Conservation (phyloP, 2,113 vertebrate species). For the Sylvilagus bachmani region DNA sequence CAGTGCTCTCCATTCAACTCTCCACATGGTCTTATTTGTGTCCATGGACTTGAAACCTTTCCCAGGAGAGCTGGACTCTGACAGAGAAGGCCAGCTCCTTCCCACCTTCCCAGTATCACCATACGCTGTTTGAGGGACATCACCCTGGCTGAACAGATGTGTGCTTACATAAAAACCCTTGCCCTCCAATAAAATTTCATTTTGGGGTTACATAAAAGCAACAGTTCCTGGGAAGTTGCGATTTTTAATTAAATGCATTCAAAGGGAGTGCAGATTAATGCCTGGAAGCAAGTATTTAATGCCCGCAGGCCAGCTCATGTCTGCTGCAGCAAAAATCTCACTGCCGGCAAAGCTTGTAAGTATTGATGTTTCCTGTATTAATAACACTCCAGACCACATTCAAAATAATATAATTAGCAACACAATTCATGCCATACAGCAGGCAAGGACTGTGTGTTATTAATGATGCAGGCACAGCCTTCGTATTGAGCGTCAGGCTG, state of each 20-base stretch:
- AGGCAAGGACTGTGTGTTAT: constrained; percentile 35
- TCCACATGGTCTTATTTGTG: neutral
- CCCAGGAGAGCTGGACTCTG: neutral
- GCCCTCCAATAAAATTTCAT: constrained; percentile 78
- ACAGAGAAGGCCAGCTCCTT: neutral
- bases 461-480: constrained; percentile 59
- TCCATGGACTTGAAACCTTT: neutral
- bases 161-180: constrained; percentile 83
- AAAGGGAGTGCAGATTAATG: constrained; percentile 85
- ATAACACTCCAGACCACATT: constrained; percentile 79
- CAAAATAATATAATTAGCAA: constrained; percentile 81
- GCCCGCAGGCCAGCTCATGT: constrained; percentile 77
- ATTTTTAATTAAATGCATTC: constrained; percentile 86
- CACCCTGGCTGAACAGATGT: constrained; percentile 74
- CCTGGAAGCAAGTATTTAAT: constrained; percentile 83
- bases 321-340: constrained; percentile 72
- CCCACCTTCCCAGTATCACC: constrained; percentile 48
- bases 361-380: constrained; percentile 73
- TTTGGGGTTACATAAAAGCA: constrained; percentile 77
- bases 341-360: constrained; percentile 72
- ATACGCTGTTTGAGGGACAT: constrained; percentile 49
- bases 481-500: neutral
- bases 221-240: constrained; percentile 82
- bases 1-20: neutral
- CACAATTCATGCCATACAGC: constrained; percentile 55